Base-by-base conservation (phyloP, 2,797 vertebrate genomes). In the Poecilia gillii region DNA sequence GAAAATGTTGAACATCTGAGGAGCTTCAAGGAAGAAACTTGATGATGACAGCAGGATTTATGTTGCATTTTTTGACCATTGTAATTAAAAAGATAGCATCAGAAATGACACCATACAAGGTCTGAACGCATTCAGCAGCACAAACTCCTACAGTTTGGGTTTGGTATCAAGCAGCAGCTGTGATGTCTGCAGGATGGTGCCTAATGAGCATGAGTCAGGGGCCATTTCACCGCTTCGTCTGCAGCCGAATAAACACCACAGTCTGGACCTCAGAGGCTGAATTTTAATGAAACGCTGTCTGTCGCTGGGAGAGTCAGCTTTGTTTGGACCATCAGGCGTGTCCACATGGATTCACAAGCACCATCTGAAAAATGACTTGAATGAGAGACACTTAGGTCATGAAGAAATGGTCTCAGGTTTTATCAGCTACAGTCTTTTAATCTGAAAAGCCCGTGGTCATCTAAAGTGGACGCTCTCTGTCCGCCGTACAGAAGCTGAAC, bases 391-490 rank as follows among this genome's bases (percentile, higher is more conserved):
- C 0, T 1, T 25, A 62, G 0, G 7, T 75, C 9, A 41, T 36
- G 31, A 84, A 81, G 81, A 81, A 72, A 86, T 81, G 78, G 85
- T 75, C 85, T 84, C 12, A 12, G 75, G 83, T 33, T 85, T 82
- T 71, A 82, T 89, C 77, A 87, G 33, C 72, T 57, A 57, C n/a
- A 62, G 46, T 28, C 72, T 74, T 80, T 14, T 73, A 77, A 85
- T 87, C 79, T 81, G 47, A 53, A 16, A n/a, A 79, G 25, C 78
- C 84, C 76, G 66, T 68, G 64, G 4, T 23, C 74, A 86, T 72
- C 77, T 57, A 77, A 79, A 73, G 73, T 25, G 39, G 36, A 68
- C 20, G 1, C 36, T 68, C 20, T 68, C 64, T 41, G 9, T 68
- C 4, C 0, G 4, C 62, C 20, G 2, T 23, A 0, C 16, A 33